phyloP scores from a whole-genome alignment of 2,113 vertebrate genomes.

The Calyptommatus sinebrachiatus region DNA sequence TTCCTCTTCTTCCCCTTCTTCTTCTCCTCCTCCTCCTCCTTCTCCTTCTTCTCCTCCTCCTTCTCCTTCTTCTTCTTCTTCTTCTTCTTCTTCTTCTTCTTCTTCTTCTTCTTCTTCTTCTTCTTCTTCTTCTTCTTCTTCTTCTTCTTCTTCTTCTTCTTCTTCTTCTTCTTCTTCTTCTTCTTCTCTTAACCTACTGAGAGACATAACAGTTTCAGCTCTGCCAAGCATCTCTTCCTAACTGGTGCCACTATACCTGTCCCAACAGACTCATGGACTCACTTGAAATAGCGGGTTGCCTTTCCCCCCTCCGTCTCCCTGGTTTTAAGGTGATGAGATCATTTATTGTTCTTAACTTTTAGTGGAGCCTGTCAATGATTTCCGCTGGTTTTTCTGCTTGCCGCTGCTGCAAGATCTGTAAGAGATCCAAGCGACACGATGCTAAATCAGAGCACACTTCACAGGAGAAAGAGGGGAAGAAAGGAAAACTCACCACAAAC shows the following conservation, averaged over 20 bases:
- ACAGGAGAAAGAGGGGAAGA: constrained; percentile 41
- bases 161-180: constrained; percentile 11
- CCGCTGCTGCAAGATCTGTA: constrained; percentile 44
- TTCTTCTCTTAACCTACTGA: background rate
- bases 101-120: too few relatives aligned
- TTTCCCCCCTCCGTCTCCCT: constrained; percentile 48
- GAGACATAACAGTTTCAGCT: constrained; percentile 11
- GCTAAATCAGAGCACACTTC: constrained; percentile 69
- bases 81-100: too few relatives aligned
- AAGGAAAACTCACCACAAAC: constrained; percentile 60
- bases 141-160: too few relatives aligned
- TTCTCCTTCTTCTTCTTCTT: too few relatives aligned
- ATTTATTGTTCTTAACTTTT: constrained; percentile 72
- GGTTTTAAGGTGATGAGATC: constrained; percentile 65
- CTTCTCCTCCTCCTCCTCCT: too few relatives aligned
- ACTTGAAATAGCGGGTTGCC: constrained; percentile 54
- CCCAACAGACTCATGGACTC: constrained; percentile 50
- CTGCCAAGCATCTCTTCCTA: constrained; percentile 29
- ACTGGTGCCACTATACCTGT: constrained; percentile 35
- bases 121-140: too few relatives aligned
- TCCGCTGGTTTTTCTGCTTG: constrained; percentile 63
- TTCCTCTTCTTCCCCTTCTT: too few relatives aligned
- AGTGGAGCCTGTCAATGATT: constrained; percentile 58
- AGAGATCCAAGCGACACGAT: constrained; percentile 74
- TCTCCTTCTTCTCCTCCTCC: too few relatives aligned